A percentile compares a stretch with the other conserved stretches of the same genome.
These are phyloP conservation scores for Schlechtendalia chinensis DNA, from an alignment of 1,140 invertebrate species.

Conservation along the genomic window DNA sequence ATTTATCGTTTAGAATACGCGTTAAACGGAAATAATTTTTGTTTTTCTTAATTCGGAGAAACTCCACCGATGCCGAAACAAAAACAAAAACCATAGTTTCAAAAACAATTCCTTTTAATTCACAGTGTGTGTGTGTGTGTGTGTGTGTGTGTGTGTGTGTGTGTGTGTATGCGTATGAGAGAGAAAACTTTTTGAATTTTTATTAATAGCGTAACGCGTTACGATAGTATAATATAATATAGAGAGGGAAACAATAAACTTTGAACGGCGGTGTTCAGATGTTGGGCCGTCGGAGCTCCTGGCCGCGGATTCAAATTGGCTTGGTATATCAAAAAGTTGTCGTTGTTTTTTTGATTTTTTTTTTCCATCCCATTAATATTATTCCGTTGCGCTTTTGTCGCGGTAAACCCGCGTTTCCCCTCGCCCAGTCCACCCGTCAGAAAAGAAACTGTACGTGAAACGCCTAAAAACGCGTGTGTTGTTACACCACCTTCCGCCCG, in stretches of 20 bases:
- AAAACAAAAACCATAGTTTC: neutral
- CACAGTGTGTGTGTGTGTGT: too few relatives aligned
- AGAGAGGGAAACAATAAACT: neutral
- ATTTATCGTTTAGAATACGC: too few relatives aligned
- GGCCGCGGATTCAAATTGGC: neutral
- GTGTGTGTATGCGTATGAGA: too few relatives aligned
- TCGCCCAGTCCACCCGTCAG: neutral
- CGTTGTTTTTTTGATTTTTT: neutral
- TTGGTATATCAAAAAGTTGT: slow-evolving; percentile 35
- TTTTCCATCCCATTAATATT: neutral
- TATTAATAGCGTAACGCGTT: neutral
- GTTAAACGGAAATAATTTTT: too few relatives aligned
- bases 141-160: too few relatives aligned
- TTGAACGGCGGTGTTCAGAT: neutral
- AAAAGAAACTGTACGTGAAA: slow-evolving; percentile 11
- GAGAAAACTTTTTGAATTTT: neutral
- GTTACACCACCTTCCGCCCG: neutral
- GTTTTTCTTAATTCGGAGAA: too few relatives aligned
- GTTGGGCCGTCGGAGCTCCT: neutral
- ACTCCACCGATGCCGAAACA: neutral
- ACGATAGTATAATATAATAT: neutral
- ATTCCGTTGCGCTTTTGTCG: neutral
- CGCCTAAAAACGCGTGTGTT: neutral
- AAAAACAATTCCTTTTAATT: slow-evolving; percentile 22
- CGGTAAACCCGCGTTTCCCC: neutral